Percentiles rank a stretch among this genome's conserved stretches.
phyloP scores from a whole-genome alignment of 2,888 invertebrate species.

The Hedya salicella region DNA sequence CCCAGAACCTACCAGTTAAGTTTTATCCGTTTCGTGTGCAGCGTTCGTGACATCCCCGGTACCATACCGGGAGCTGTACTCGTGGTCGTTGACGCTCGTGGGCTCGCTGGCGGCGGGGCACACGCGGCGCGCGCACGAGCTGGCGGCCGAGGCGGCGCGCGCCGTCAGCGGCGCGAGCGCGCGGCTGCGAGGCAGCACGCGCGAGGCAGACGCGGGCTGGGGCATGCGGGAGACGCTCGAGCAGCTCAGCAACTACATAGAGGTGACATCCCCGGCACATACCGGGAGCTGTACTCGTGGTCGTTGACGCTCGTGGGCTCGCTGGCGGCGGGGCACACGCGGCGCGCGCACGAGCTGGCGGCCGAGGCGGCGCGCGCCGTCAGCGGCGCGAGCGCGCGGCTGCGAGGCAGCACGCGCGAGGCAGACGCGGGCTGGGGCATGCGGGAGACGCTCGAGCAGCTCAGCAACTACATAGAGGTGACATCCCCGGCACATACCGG shows the following conservation, averaged over 20 bases:
- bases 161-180: conserved; percentile 40
- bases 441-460: too few relatives aligned
- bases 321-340: conserved; percentile 52
- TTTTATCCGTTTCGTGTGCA: too few relatives aligned
- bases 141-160: conserved; percentile 44
- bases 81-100: conserved; percentile 58
- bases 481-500: too few relatives aligned
- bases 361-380: conserved; percentile 39
- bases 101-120: conserved; percentile 57
- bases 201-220: conserved; percentile 63
- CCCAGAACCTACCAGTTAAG: too few relatives aligned
- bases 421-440: too few relatives aligned
- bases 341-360: conserved; percentile 48
- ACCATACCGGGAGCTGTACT: conserved; percentile 75
- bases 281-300: conserved; percentile 69
- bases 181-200: conserved; percentile 40
- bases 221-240: conserved; percentile 80
- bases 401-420: too few relatives aligned
- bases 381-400: too few relatives aligned
- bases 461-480: too few relatives aligned
- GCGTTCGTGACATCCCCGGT: conserved; percentile 74
- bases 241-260: conserved; percentile 85
- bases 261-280: too few relatives aligned
- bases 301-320: conserved; percentile 61
- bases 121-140: conserved; percentile 47